phyloP scores from a whole-genome alignment of 2,113 vertebrate species.

The Leptosomus discolor region DNA sequence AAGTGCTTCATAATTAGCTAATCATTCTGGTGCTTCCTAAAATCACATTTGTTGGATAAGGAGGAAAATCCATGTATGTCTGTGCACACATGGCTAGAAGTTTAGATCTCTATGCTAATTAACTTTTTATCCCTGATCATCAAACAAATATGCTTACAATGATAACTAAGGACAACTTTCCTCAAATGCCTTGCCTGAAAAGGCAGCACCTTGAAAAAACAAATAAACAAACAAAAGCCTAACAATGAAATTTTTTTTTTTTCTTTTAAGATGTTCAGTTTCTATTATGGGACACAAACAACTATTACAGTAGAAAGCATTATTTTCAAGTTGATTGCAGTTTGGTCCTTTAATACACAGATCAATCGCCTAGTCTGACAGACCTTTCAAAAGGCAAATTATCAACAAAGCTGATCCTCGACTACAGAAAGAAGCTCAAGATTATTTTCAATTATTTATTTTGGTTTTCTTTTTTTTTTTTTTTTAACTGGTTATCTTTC shows the following conservation, averaged over 20 bases:
- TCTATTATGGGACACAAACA: background rate
- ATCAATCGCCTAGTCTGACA: background rate
- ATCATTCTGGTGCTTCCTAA: background rate
- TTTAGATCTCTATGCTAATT: background rate
- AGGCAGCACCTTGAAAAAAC: background rate
- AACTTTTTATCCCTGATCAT: background rate
- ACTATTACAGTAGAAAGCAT: background rate
- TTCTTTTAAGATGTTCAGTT: background rate
- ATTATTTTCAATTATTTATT: background rate
- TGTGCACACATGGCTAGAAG: background rate
- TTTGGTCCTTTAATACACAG: background rate
- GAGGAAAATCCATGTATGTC: background rate
- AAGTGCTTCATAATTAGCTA: background rate
- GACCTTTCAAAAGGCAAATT: background rate
- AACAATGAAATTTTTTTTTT: background rate
- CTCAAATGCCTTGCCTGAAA: background rate
- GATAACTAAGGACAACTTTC: background rate
- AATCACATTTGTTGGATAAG: background rate
- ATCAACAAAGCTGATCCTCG: background rate
- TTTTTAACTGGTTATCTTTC: background rate
- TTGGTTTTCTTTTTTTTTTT: background rate
- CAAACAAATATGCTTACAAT: background rate
- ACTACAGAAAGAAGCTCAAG: background rate
- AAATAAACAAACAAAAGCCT: background rate
- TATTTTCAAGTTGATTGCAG: background rate